Percentiles rank a stretch among this genome's conserved stretches.
Evolutionary conservation across 2,113 vertebrate species (phyloP).

Genomic region (Cyphotilapia sp.): DNA sequence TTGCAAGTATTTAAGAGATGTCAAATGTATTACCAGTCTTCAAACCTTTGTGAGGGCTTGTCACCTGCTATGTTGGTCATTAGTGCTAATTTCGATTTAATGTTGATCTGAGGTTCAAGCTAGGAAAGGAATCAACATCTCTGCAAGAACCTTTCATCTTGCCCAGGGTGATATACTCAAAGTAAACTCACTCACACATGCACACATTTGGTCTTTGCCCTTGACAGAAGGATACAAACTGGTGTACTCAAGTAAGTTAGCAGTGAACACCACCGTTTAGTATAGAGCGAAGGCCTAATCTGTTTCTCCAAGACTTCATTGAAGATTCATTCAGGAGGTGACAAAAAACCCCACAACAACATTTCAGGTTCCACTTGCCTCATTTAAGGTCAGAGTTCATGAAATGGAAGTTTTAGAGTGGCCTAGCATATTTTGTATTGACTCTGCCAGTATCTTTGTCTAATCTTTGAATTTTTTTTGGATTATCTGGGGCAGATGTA

Average conservation of each 20-base stretch:
- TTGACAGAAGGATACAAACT: slow-evolving; percentile 88
- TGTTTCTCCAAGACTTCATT: not conserved
- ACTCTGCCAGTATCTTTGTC: not conserved
- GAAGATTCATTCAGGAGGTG: not conserved
- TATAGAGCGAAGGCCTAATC: not conserved
- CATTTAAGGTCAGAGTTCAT: not conserved
- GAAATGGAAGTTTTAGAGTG: not conserved
- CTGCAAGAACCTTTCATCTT: slow-evolving; percentile 91
- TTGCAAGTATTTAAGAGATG: not conserved
- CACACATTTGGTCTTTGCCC: not conserved
- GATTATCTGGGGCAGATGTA: not conserved
- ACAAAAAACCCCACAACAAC: not conserved
- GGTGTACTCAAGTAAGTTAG: slow-evolving; percentile 94
- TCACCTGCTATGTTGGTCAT: not conserved
- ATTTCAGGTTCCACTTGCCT: not conserved
- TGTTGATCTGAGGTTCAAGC: slow-evolving; percentile 77
- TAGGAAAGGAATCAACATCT: slow-evolving; percentile 96
- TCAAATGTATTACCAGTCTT: not conserved
- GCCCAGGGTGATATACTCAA: slow-evolving; percentile 88
- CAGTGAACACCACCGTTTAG: not conserved
- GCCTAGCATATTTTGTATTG: not conserved
- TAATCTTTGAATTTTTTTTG: not conserved
- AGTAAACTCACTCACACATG: slow-evolving; percentile 23
- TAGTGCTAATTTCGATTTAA: not conserved
- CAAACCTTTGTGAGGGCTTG: not conserved